Conservation (phyloP, 2,113 vertebrate species). For the Python bivittatus region DNA sequence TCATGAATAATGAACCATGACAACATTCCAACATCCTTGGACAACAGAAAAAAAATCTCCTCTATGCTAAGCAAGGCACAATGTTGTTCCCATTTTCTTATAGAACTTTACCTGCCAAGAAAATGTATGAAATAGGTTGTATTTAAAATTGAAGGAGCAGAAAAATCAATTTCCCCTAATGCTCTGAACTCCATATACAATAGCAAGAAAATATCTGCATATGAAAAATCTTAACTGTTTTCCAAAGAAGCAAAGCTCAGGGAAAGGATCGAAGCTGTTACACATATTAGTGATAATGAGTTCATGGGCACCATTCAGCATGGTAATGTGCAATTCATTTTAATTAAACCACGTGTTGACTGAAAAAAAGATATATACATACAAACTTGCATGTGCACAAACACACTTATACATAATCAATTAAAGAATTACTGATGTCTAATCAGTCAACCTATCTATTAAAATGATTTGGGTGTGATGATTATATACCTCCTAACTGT, state of each 20-base stretch:
- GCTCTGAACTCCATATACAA: conserved; percentile 1
- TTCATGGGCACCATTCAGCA: neutral
- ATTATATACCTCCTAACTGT: neutral
- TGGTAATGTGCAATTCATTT: neutral
- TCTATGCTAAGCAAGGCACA: conserved; percentile 57
- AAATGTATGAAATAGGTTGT: conserved; percentile 31
- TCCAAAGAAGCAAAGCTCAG: neutral
- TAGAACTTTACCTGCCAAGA: conserved; percentile 25
- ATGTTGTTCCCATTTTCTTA: conserved; percentile 37
- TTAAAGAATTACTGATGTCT: neutral
- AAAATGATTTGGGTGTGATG: neutral
- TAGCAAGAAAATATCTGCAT: neutral
- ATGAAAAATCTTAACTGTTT: conserved; percentile 2
- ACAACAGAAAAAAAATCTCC: conserved; percentile 59
- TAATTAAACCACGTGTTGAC: neutral
- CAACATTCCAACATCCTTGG: conserved; percentile 58
- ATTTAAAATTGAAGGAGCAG: conserved; percentile 39
- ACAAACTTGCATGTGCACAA: neutral
- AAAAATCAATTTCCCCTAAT: conserved; percentile 8
- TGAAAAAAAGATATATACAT: neutral
- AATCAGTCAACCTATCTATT: neutral
- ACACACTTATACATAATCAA: neutral
- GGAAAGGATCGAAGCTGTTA: neutral
- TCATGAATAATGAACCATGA: conserved; percentile 67
- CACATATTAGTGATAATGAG: accelerated